Evolutionary conservation across 2,888 invertebrate genomes (phyloP), one percentile per base, ranked within the genome.

Genomic region (Noctua janthe): DNA sequence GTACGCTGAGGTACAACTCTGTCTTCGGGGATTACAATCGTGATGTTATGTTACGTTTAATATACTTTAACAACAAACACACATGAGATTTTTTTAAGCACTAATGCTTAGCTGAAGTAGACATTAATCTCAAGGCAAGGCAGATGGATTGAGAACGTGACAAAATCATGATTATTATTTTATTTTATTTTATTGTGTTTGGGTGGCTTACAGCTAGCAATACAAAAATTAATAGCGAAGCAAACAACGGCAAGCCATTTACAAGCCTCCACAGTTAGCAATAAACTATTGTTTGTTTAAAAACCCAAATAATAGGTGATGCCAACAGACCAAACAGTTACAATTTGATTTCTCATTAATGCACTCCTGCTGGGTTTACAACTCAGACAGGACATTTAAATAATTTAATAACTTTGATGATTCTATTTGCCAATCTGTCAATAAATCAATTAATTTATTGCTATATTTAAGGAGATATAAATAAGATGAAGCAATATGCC

Each of bases 391-490:
- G 8, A 20, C 62, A 72, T 72, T 85, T 77, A n/a, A 74, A 74
- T 82, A 75, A 74, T 75, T 76, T 64, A 73, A 76, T 83, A 83
- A 81, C 62, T 39, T 81, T 69, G 62, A 74, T 74, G 51, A 76
- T 74, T 76, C 74, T 82, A 80, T 79, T 85, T 75, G 64, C 67
- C 43, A 85, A 79, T 39, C 78, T 85, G 76, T 72, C 76, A 74
- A 80, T 80, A 74, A 86, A 83, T 86, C 69, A 86, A 69, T 39
- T 20, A n/a, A 71, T 82, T 83, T 82, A 82, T 86, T 74, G 11
- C 71, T 59, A 5, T 70, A 39, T 54, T 54, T 51, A 54, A 70
- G 51, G 62, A 54, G 23, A 56, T 35, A 71, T 66, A 54, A 67
- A 64, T 35, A 49, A n/a, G 1, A 59, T 49, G 59, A 67, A 75